Evolutionary conservation across 2,888 invertebrate genomes (phyloP), one percentile per base, ranked within the genome.

Genomic region (Pharmacophagus antenor): DNA sequence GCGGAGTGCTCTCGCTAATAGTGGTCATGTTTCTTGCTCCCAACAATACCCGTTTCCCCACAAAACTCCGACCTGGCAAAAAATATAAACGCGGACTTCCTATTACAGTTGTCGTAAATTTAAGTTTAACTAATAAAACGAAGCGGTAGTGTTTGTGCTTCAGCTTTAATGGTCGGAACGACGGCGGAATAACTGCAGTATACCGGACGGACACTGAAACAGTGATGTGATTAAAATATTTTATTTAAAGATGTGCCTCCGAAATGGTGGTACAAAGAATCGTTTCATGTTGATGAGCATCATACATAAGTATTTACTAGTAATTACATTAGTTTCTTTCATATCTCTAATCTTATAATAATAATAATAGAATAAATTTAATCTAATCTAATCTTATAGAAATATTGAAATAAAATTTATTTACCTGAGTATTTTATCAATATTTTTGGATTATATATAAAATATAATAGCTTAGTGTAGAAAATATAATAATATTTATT

Each of bases 211-310:
- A 21, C 53, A 50, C 21, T 53, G 31, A 52, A 56, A 42, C 41
- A 42, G 42, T 27, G 18, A 37, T 56, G 27, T 56, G 47, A 48
- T 61, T 63, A 62, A 64, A 65, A 62, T 64, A 62, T 73, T 73
- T 73, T 23, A 10, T 31, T 37, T 37, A n/a, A 37, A 37, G 15
- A 37, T 4, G 37, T n/a, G n/a, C 37, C 0, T 37, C 10, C 2
- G 10, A 31, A 31, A 12, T 31, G 15, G 15, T 31, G n/a, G n/a
- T 31, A 31, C 2, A 31, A n/a, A 3, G 3, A 37, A n/a, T 3
- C 2, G 15, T 37, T 37, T 37, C 0, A n/a, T n/a, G 6, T 37
- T n/a, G n/a, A n/a, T n/a, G n/a, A n/a, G n/a, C n/a, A n/a, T n/a
- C n/a, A n/a, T n/a, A n/a, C n/a, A n/a, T n/a, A n/a, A n/a, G n/a